Base-by-base conservation (phyloP, 2,888 invertebrate genomes). In the Aricia artaxerxes region DNA sequence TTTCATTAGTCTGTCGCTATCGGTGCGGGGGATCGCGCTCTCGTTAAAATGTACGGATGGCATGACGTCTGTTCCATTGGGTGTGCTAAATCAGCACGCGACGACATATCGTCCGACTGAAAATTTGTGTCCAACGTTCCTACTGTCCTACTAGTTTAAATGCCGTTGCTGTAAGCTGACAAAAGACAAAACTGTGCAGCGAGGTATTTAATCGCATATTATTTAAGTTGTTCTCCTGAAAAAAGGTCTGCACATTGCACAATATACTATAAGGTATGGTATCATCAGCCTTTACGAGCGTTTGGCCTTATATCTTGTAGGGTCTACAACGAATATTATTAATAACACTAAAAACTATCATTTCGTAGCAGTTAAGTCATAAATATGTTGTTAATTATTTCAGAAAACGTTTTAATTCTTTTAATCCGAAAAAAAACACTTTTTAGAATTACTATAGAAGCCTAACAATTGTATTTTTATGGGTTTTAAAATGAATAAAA, bases 41-140 rank as follows among this genome's bases (percentile, higher is more conserved):
- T 93, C 93, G 93, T 94, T 94, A 93, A 91, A 92, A 94, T 90
- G 91, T 91, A 89, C 91, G 91, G 92, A 94, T 94, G 92, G 92
- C 93, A 94, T 94, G 94, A 94, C 94, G 90, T 87, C 88, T 88
- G 91, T 91, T 91, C 92, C 92, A 92, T 90, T 90, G 86, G 86
- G 84, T 84, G 82, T 83, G 85, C 84, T 84, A 83, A 83, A 84
- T 87, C 86, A 85, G 85, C 90, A 89, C 90, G 88, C 89, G 85
- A 88, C 85, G 87, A 85, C 87, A 87, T 87, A 89, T 88, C 88
- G 85, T 84, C 82, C 83, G 84, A 85, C 80, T 87, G 86, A 85
- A 86, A 88, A 89, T 85, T 84, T 82, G 57, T 57, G 35, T 57
- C 35, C 16, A 57, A 76, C 49, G 53, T 76, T 53, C 76, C 31